phyloP scores from a whole-genome alignment of 2,113 vertebrate genomes.

The Tricholaema leucomelas region DNA sequence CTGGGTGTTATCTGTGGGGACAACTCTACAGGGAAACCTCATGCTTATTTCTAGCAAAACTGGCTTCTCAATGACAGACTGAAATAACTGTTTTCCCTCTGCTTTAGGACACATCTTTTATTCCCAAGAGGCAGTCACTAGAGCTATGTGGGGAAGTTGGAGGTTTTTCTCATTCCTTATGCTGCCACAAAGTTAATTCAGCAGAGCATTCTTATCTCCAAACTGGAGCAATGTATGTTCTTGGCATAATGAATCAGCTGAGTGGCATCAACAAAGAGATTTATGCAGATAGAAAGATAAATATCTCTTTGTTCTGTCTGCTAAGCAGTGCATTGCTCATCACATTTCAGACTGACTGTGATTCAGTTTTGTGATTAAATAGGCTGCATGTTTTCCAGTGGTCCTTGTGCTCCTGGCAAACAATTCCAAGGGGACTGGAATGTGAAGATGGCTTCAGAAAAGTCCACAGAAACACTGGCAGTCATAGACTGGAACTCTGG shows the following conservation, averaged over 20 bases:
- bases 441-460: neutral
- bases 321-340: slow-evolving; percentile 12
- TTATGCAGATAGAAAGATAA: slow-evolving; percentile 69
- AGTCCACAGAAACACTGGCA: neutral
- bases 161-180: neutral
- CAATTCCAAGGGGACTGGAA: neutral
- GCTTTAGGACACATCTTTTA: neutral
- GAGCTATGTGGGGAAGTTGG: neutral
- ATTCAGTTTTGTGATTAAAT: slow-evolving; percentile 48
- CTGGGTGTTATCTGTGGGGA: neutral
- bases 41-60: neutral
- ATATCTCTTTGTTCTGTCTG: slow-evolving; percentile 39
- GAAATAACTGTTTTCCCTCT: neutral
- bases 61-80: neutral
- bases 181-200: slow-evolving; percentile 25
- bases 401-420: neutral
- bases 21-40: neutral
- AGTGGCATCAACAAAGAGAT: slow-evolving; percentile 61
- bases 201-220: slow-evolving; percentile 4
- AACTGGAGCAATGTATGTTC: slow-evolving; percentile 3
- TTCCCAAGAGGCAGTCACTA: neutral
- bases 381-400: neutral
- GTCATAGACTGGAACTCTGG: neutral
- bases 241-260: slow-evolving; percentile 62
- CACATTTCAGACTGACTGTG: slow-evolving; percentile 43